These are phyloP conservation scores for Sympetrum striolatum DNA, from an alignment of 2,888 invertebrate species.

Conservation along the genomic window DNA sequence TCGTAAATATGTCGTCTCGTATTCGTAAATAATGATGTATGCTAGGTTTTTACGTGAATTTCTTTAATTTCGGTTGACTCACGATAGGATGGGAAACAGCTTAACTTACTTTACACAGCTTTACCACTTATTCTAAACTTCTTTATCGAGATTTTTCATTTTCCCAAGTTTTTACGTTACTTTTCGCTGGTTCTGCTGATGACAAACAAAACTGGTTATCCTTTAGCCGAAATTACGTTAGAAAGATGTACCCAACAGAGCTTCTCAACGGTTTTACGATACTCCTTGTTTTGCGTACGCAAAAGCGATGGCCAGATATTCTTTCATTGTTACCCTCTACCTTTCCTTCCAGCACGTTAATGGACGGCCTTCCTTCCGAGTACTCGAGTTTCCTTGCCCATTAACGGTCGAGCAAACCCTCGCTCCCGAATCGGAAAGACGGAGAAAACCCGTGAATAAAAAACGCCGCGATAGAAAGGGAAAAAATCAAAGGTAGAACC, in stretches of 20 bases:
- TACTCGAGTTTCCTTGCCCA: conserved; percentile 35
- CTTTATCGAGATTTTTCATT: no score
- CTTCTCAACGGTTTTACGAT: neutral
- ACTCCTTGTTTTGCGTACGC: neutral
- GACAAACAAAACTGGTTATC: no score
- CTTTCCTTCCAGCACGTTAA: neutral
- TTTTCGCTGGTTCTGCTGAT: no score
- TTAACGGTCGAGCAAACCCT: conserved; percentile 36
- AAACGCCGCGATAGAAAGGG: neutral
- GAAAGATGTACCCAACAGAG: neutral
- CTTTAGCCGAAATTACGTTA: no score
- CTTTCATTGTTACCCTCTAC: neutral
- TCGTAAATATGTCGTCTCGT: no score
- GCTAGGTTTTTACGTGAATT: no score
- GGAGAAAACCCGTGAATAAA: conserved; percentile 6
- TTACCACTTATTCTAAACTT: no score
- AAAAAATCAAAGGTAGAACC: neutral
- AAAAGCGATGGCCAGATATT: neutral
- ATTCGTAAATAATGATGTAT: no score
- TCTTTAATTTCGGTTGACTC: no score
- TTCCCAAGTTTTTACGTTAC: no score
- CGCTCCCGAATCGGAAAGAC: neutral
- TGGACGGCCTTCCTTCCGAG: neutral
- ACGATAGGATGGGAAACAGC: no score
- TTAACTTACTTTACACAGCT: no score